Percentiles rank a stretch among this genome's conserved stretches.
phyloP scores from a whole-genome alignment of 1,140 invertebrate species.

The Listronotus oregonensis region DNA sequence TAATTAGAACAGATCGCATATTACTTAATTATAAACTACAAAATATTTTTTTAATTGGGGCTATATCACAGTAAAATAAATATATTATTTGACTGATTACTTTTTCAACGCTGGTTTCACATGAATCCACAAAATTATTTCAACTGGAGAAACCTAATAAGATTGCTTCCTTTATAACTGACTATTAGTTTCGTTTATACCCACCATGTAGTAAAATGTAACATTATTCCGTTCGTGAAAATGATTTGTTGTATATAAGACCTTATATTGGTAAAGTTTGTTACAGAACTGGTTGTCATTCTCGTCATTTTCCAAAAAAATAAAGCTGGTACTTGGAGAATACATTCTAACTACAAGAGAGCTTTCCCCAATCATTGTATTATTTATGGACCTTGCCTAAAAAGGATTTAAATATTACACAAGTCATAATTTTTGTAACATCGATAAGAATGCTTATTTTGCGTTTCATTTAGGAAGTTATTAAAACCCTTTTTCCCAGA shows the following conservation, averaged over 20 bases:
- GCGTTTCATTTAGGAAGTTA: no score
- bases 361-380: constrained; percentile 38
- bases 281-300: constrained; percentile 39
- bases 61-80: no score
- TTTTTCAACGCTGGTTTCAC: no score
- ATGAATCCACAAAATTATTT: no score
- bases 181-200: background rate
- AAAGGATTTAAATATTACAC: constrained; percentile 1
- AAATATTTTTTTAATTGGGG: no score
- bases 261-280: constrained; percentile 39
- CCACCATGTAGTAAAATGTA: constrained; percentile 51
- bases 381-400: constrained; percentile 46
- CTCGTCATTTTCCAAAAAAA: constrained; percentile 37
- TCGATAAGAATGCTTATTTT: no score
- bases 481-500: no score
- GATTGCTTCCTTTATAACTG: background rate
- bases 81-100: no score
- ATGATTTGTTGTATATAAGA: constrained; percentile 45
- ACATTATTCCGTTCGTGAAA: constrained; percentile 42
- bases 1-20: no score
- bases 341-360: constrained; percentile 40
- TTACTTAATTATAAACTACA: no score
- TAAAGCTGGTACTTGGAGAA: constrained; percentile 44
- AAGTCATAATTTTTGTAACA: no score
- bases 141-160: no score